A percentile compares a stretch with the other conserved stretches of the same genome.
These are phyloP conservation scores for Gibbula magus DNA, from an alignment of 2,888 invertebrate species.

Conservation along the genomic window DNA sequence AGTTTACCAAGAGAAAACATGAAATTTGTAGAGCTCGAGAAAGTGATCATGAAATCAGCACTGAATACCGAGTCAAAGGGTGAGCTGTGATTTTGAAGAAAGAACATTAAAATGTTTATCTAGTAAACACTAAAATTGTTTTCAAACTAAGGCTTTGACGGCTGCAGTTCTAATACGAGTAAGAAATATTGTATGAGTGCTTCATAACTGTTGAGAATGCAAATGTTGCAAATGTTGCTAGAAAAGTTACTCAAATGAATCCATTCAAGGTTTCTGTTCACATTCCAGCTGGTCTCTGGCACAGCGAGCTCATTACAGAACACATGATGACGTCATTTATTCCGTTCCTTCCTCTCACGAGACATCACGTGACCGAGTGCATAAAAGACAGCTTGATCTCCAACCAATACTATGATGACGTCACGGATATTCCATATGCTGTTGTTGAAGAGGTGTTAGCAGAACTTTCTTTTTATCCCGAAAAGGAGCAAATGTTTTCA, in stretches of 20 bases:
- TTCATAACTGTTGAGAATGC: no score
- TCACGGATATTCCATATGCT: conserved; percentile 44
- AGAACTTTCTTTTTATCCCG: conserved; percentile 84
- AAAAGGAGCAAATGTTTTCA: conserved; percentile 84
- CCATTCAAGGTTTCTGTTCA: no score
- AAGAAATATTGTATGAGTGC: no score
- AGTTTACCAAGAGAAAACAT: conserved; percentile 78
- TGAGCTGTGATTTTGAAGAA: no score
- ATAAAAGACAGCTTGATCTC: conserved; percentile 81
- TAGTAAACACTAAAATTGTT: no score
- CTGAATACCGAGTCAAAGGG: conserved; percentile 70
- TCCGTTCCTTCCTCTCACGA: conserved; percentile 95
- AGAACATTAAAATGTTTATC: no score
- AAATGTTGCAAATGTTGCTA: no score
- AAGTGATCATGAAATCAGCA: conserved; percentile 71
- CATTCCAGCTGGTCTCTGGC: conserved; percentile 85
- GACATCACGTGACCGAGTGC: conserved; percentile 87
- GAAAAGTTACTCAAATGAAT: no score
- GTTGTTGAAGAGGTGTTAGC: conserved; percentile 81
- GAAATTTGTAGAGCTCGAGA: conserved; percentile 75
- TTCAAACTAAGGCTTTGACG: no score
- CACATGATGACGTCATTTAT: conserved; percentile 94
- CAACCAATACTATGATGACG: conserved; percentile 43
- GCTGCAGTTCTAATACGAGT: no score
- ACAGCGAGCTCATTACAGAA: conserved; percentile 86